Evolutionary conservation across 2,113 vertebrate species (phyloP), one percentile per base, ranked within the genome.

Genomic region (Piprites chloris): DNA sequence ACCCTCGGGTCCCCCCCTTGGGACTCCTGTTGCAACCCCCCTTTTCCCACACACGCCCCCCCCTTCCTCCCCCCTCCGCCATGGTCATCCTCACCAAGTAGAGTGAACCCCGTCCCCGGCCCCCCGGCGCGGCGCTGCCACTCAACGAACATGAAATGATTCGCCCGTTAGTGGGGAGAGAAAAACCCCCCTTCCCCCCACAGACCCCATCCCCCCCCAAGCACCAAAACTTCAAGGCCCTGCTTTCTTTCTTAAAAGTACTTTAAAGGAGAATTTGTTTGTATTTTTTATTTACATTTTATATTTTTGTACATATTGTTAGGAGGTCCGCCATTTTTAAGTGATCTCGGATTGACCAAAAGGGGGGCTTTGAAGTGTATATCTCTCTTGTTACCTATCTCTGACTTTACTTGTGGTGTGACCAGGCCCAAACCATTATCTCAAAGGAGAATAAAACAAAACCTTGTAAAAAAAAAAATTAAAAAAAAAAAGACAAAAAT

Each of bases 241-340:
- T 98, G 97, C 97, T 98, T 99, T 98, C 96, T 98, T 98, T 98
- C 98, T 98, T 98, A 98, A 98, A 98, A 97, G 96, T 98, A 98
- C 98, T 98, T 98, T 98, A 98, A 99, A 98, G 98, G 98, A 99
- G 98, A 98, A 99, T 99, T 99, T 91, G 83, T 91, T 91, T 99
- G 99, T 99, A 99, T 99, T 99, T 99, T 98, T 99, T 99, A 99
- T 99, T 99, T 99, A 99, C 99, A 99, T 99, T 99, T 99, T 99
- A 99, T 99, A 99, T 99, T 99, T 99, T 99, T 99, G 99, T 99
- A 99, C 98, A 99, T 99, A 99, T 99, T 99, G 98, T 99, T 99
- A 98, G 97, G 98, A 98, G 98, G 98, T 98, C 98, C 94, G 97
- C 98, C 98, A 98, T 98, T 98, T 98, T 97, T 97, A 97, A 98